Base-by-base conservation (phyloP, 2,797 vertebrate species). In the Muraenolepis orangiensis region DNA sequence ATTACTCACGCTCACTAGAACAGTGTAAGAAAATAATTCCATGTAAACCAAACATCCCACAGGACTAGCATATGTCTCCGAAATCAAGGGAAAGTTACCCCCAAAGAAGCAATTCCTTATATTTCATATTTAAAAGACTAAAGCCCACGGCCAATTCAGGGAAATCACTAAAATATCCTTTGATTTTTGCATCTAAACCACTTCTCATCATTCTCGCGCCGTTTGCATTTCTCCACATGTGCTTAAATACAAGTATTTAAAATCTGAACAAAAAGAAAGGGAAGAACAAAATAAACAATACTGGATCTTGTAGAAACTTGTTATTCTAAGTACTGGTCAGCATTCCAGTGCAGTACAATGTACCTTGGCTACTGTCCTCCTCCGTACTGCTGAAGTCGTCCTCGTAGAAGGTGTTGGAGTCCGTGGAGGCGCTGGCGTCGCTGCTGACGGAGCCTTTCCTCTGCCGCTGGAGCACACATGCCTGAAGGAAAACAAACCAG, bases 301-400 rank as follows among this genome's bases (percentile, higher is more conserved):
- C 46, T 51, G 13, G 46, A 6, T n/a, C 20, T n/a, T 57, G 51
- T 7, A 0, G 51, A 57, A n/a, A 23, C 51, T 57, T 23, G 6
- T 23, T 57, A 2, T 57, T 57, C 23, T 72, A 1, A 23, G 28
- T 72, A 34, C 0, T 70, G 73, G 78, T 12, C 67, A 81, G 57
- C 5, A 42, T 72, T 57, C 0, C 57, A 73, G 57, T 64, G 12
- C 23, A 26, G 57, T 64, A 64, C 57, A 64, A 64, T 64, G 77
- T 94, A 99, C 97, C 97, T 95, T 99, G 98, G 87, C 97, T 99
- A 93, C 98, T 99, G 83, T 99, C 98, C 89, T 99, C 98, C 91
- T 99, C 98, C 0, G 98, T 99, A 82, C 98, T 99, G 92, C 97
- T 99, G 88, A 99, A 99, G 78, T 99, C 98, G 78, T 99, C 98